phyloP scores from a whole-genome alignment of 2,888 invertebrate species.

The Latrodectus elegans region DNA sequence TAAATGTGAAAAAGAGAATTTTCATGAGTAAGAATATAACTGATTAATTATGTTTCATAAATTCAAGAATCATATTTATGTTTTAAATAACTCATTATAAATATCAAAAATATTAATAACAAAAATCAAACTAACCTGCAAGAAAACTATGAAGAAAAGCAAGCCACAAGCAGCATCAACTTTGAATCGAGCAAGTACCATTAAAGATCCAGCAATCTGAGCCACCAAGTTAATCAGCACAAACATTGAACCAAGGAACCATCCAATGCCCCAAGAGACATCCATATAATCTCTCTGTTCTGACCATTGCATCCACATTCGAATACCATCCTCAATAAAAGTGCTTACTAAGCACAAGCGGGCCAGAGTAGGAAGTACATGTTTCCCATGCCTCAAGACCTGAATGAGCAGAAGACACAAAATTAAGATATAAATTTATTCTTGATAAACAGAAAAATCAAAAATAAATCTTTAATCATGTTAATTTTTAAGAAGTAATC shows the following conservation, averaged over 20 bases:
- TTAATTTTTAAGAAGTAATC: too few species aligned
- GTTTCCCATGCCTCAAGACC: constrained; percentile 93
- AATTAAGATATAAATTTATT: not conserved
- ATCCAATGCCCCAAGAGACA: constrained; percentile 96
- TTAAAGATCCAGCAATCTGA: constrained; percentile 95
- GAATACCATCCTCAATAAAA: constrained; percentile 97
- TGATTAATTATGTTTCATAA: not conserved
- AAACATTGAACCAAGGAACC: constrained; percentile 93
- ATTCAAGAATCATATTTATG: not conserved
- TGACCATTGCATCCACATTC: constrained; percentile 99
- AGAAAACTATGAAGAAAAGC: constrained; percentile 94
- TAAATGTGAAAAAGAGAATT: not conserved
- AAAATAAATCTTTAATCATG: too few species aligned
- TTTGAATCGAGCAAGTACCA: constrained; percentile 93
- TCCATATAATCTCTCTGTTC: constrained; percentile 99
- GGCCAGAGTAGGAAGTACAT: constrained; percentile 94
- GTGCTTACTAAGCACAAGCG: constrained; percentile 97
- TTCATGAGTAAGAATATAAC: not conserved
- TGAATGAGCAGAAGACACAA: constrained; percentile 74
- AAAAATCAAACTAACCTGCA: constrained; percentile 84
- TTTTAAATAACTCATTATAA: not conserved
- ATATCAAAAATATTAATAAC: not conserved
- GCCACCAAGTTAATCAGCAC: constrained; percentile 96
- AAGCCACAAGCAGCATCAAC: constrained; percentile 93
- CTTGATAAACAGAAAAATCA: too few species aligned